Conservation (phyloP, 2,113 vertebrate genomes). For the Psammodynastes pulverulentus region DNA sequence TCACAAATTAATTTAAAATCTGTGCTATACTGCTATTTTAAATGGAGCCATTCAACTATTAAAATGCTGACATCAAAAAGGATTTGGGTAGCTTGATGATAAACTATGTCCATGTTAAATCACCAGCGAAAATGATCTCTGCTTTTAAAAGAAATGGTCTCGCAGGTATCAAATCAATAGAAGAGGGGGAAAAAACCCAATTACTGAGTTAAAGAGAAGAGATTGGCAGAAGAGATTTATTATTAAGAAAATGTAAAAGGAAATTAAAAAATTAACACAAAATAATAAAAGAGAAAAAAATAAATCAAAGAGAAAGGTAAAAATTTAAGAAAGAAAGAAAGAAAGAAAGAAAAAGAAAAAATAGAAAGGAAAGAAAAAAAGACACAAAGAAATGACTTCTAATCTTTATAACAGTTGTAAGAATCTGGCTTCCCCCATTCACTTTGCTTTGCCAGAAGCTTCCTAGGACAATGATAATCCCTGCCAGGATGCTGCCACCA, state of each 20-base stretch:
- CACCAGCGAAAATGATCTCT: background rate
- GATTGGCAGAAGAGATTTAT: background rate
- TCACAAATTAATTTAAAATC: background rate
- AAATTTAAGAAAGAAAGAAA: background rate
- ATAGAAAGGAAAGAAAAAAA: background rate
- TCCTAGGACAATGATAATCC: background rate
- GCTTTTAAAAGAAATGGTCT: background rate
- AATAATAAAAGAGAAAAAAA: background rate
- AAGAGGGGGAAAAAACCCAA: background rate
- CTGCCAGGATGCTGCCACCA: background rate
- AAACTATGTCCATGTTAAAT: background rate
- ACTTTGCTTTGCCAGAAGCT: background rate
- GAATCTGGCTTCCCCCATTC: background rate
- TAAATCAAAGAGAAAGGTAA: background rate
- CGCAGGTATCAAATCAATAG: background rate
- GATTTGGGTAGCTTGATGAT: background rate
- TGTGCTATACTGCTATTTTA: background rate
- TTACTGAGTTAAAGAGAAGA: background rate
- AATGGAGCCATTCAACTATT: constrained; percentile 15
- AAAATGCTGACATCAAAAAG: background rate
- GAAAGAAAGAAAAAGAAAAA: background rate
- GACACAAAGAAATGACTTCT: background rate
- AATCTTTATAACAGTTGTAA: background rate
- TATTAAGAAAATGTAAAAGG: background rate
- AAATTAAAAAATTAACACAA: background rate